These are phyloP conservation scores for Yasuhikotakia modesta DNA, from an alignment of 2,797 vertebrate species.

Conservation along the genomic window DNA sequence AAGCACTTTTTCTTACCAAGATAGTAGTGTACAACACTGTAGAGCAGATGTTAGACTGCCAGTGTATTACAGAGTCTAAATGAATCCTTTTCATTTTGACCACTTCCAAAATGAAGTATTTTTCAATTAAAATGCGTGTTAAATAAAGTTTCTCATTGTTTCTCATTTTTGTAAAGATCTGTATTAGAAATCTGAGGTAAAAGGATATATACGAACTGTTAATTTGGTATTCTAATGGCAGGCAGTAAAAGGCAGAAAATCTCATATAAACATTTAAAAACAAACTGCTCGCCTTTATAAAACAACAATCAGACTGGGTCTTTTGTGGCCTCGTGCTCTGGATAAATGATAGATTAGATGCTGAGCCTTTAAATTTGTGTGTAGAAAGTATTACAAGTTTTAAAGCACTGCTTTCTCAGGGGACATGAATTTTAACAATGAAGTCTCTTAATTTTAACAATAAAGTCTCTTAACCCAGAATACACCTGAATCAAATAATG, in stretches of 20 bases:
- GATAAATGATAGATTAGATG: neutral
- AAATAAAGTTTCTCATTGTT: conserved; percentile 54
- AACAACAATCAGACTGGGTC: neutral
- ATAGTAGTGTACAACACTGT: conserved; percentile 71
- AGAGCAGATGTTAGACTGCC: conserved; percentile 67
- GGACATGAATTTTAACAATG: too few relatives aligned
- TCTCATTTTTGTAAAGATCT: neutral
- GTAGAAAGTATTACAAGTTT: too few relatives aligned
- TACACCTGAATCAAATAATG: neutral
- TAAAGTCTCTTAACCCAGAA: neutral
- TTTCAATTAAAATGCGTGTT: conserved; percentile 75
- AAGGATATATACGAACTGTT: neutral
- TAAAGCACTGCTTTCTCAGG: neutral
- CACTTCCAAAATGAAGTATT: conserved; percentile 67
- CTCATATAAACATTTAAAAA: neutral
- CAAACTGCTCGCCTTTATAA: neutral
- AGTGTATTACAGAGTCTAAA: conserved; percentile 70
- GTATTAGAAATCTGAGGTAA: conserved; percentile 5
- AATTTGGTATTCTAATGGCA: neutral
- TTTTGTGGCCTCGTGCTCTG: neutral
- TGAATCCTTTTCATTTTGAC: conserved; percentile 41
- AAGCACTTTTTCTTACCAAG: conserved; percentile 75
- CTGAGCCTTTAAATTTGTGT: neutral
- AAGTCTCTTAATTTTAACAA: too few relatives aligned
- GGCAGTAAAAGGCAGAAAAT: too few relatives aligned